Evolutionary conservation across 2,888 invertebrate genomes (phyloP), one percentile per base, ranked within the genome.

Genomic region (Rutpela maculata): DNA sequence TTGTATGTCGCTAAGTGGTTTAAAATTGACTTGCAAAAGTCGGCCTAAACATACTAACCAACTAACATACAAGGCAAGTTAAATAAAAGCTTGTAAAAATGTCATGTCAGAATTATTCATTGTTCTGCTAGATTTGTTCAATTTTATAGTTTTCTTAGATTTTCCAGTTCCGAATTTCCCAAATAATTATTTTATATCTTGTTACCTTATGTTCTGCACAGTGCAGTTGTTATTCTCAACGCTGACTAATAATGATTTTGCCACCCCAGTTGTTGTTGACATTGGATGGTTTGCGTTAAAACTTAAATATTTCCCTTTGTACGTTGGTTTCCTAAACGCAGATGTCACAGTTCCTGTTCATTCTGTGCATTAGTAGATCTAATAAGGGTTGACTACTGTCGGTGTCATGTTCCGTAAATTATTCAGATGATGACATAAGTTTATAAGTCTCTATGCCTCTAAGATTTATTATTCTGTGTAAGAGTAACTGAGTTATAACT

Each of bases 221-320:
- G 5, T 43, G 43, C 43, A 1, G 15, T 43, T 50, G 15, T 43
- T 50, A 50, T 50, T 50, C 50, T 50, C 50, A 6, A n/a, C 11
- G 4, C 43, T 43, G 50, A 0, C n/a, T 50, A 50, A n/a, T n/a
- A 50, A 50, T n/a, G 50, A 50, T 50, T 50, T 50, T 50, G n/a
- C 15, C 50, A 50, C 50, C 50, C 50, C n/a, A 50, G 15, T 5
- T 50, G 50, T 50, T 50, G 50, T 50, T 50, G 50, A n/a, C 50
- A n/a, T n/a, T 50, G 50, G 5, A n/a, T 50, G 50, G 50, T 50
- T 50, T 50, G 50, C 1, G n/a, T 50, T 50, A 50, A 50, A 50
- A 50, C n/a, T 50, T 50, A 50, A 50, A 50, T 50, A 50, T 50
- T 50, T 50, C 50, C 43, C 50, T 50, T 50, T 50, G 50, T 43